Evolutionary conservation across 1,140 invertebrate species (phyloP).

Genomic region (Aporrectodea caliginosa): DNA sequence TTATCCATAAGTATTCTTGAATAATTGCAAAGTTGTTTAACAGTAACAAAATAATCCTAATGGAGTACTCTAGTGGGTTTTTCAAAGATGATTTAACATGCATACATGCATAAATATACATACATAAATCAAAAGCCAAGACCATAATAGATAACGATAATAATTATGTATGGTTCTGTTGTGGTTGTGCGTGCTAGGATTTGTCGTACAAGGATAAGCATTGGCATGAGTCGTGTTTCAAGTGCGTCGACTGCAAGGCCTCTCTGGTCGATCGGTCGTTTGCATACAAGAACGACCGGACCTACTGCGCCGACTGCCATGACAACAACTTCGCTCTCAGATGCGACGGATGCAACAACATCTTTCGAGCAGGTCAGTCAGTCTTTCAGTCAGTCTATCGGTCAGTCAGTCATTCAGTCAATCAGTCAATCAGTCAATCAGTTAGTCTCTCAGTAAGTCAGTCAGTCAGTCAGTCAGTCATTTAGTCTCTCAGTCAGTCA

Average conservation of each 20-base stretch:
- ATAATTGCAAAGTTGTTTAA: too few relatives aligned
- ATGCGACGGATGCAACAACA: constrained; percentile 96
- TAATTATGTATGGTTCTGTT: too few relatives aligned
- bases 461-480: neutral
- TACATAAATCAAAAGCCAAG: too few relatives aligned
- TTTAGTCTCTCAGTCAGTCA: neutral
- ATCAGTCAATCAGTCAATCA: neutral
- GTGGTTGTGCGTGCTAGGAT: too few relatives aligned
- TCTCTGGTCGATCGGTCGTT: constrained; percentile 99
- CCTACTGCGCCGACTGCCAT: constrained; percentile 99
- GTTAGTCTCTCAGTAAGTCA: neutral
- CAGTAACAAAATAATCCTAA: too few relatives aligned
- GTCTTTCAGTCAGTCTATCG: neutral
- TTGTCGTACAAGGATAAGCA: constrained; percentile 97
- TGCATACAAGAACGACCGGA: constrained; percentile 86
- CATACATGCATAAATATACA: too few relatives aligned
- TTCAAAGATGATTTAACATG: too few relatives aligned
- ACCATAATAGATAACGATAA: too few relatives aligned
- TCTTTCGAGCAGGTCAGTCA: constrained; percentile 89
- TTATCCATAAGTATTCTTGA: too few relatives aligned
- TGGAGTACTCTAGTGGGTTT: too few relatives aligned
- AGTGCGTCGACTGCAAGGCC: constrained; percentile 94
- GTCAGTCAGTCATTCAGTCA: neutral
- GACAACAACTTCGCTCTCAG: constrained; percentile 96
- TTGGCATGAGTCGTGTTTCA: constrained; percentile 97